Conservation (phyloP, 2,888 invertebrate species). For the Muschampia plurimacula region DNA sequence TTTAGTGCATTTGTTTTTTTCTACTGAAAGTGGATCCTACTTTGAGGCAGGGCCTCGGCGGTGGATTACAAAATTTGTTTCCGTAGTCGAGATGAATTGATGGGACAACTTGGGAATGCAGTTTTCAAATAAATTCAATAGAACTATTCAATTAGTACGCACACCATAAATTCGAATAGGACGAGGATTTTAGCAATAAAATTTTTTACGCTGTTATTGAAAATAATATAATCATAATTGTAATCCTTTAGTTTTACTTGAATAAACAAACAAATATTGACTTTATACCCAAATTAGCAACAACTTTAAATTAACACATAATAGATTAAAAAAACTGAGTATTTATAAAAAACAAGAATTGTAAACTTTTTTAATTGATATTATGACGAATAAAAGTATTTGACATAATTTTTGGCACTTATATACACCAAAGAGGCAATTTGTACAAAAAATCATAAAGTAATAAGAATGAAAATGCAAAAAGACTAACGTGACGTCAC, state of each 20-base stretch:
- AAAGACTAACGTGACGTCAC: conserved; percentile 31
- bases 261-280: too few relatives aligned
- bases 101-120: conserved; percentile 22
- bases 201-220: too few relatives aligned
- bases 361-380: too few relatives aligned
- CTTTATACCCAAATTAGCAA: too few relatives aligned
- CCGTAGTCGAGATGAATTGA: conserved; percentile 10
- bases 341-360: too few relatives aligned
- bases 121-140: conserved; percentile 27
- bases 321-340: too few relatives aligned
- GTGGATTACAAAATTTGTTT: conserved; percentile 22
- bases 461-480: neutral
- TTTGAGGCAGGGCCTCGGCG: neutral
- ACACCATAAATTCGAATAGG: neutral
- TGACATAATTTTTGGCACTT: neutral
- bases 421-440: neutral
- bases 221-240: too few relatives aligned
- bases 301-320: too few relatives aligned
- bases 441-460: neutral
- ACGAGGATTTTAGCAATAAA: neutral
- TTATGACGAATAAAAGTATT: neutral
- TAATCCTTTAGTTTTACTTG: too few relatives aligned
- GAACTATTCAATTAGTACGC: conserved; percentile 15
- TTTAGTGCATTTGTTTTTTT: conserved; percentile 1
- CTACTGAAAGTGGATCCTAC: neutral